A percentile compares a stretch with the other conserved stretches of the same genome.
These are phyloP conservation scores for Squalus acanthias DNA, from an alignment of 2,797 vertebrate genomes.

Conservation along the genomic window DNA sequence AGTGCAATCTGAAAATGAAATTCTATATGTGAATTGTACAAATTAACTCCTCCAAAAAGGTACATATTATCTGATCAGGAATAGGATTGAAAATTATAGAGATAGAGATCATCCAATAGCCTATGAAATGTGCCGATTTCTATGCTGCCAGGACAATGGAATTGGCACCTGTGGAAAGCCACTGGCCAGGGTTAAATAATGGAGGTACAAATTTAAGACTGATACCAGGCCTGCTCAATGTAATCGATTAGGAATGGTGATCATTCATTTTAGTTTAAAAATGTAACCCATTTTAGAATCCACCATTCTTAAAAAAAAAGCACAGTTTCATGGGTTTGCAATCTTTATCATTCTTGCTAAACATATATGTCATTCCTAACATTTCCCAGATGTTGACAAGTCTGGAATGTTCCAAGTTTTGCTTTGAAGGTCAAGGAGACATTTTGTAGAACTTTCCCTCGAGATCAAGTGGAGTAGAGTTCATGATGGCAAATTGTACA, in stretches of 20 bases:
- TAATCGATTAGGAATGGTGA: neutral
- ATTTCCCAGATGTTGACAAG: conserved; percentile 5
- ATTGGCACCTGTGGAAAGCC: neutral
- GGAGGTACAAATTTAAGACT: neutral
- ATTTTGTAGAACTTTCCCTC: neutral
- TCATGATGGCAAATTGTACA: neutral
- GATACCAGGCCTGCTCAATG: neutral
- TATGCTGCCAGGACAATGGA: neutral
- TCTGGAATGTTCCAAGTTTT: neutral
- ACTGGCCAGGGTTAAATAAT: neutral
- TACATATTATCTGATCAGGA: neutral
- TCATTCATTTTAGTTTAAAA: neutral
- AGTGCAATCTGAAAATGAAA: neutral
- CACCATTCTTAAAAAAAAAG: neutral
- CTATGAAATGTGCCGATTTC: neutral
- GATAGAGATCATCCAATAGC: neutral
- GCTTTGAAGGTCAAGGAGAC: conserved; percentile 14
- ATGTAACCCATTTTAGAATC: neutral
- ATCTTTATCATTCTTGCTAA: neutral
- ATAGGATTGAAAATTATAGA: neutral
- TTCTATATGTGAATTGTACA: neutral
- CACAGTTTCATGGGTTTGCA: neutral
- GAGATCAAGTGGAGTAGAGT: neutral
- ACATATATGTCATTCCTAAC: conserved; percentile 5
- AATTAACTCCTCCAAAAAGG: neutral